These are phyloP conservation scores for Tortrix viridana DNA, from an alignment of 2,888 invertebrate genomes.

Conservation along the genomic window DNA sequence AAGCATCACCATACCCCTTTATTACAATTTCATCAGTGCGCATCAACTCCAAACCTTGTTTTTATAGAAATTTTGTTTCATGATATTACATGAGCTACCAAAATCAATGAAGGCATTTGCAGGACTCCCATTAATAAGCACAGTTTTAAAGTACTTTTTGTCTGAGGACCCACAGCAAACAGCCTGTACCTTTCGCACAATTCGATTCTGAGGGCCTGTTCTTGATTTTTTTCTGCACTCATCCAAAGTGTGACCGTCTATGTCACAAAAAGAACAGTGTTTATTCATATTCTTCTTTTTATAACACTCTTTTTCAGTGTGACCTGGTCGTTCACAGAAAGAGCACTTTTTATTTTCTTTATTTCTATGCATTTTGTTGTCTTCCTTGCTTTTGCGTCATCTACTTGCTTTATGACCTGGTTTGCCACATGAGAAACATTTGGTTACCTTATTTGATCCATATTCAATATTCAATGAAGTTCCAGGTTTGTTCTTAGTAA, in stretches of 20 bases:
- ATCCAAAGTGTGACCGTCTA: constrained; percentile 23
- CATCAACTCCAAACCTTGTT: background rate
- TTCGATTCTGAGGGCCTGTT: background rate
- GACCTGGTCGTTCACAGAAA: constrained; percentile 19
- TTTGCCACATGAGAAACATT: constrained; percentile 31
- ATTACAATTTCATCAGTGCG: constrained; percentile 17
- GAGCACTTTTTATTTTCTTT: background rate
- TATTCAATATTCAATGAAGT: background rate
- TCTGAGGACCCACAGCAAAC: constrained; percentile 4
- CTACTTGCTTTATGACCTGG: constrained; percentile 28
- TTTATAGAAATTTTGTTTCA: constrained; percentile 23
- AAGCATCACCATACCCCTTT: constrained; percentile 36
- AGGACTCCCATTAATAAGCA: constrained; percentile 16
- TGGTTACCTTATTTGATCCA: too few relatives aligned
- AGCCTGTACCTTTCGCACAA: constrained; percentile 16
- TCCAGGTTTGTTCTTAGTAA: constrained; percentile 34
- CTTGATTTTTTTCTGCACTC: constrained; percentile 20
- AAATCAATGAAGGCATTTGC: constrained; percentile 37
- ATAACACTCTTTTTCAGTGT: constrained; percentile 25
- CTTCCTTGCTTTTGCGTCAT: background rate
- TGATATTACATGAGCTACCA: constrained; percentile 33
- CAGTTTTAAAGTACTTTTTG: constrained; percentile 36
- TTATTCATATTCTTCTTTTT: constrained; percentile 19
- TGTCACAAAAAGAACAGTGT: constrained; percentile 19
- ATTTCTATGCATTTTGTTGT: too few relatives aligned